Base-by-base conservation (phyloP, 2,113 vertebrate genomes). In the Balaeniceps rex region DNA sequence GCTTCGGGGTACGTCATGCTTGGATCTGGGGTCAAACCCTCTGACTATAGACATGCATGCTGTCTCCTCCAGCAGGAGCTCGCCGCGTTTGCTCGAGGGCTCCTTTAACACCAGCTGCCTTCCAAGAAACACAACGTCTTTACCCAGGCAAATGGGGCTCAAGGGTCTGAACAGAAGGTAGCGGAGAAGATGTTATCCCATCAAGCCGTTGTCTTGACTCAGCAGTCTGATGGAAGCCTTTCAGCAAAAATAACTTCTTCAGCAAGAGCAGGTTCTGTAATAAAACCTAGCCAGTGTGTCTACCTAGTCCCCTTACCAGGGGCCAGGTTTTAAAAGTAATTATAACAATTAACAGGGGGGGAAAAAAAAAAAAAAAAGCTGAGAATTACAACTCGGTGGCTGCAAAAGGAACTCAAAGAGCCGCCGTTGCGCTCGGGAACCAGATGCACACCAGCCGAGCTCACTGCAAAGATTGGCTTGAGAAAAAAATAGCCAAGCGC, bases 111-210 rank as follows among this genome's bases (percentile, higher is more conserved):
- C 5, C 1, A 95, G 81, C 66, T 83, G 91, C 84, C 65, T 96
- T 95, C 94, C 93, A 91, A 95, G 89, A 94, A 96, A 75, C 74
- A 78, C 87, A 34, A 36, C 4, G 2, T 85, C 88, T 92, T 83
- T 93, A 69, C 87, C 61, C 84, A 91, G 60, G 90, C 93, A 91
- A 97, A 96, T 93, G 78, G 70, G 93, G 89, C 95, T 96, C 95
- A 31, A 95, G 96, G 90, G 96, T 91, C 90, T 96, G 93, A 96
- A 95, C 95, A 97, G 96, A 96, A 96, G 95, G 95, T 44, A 93
- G 63, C 14, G 1, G 70, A 79, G 93, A 90, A 92, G 91, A 96
- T 85, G 89, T 93, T 78, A 96, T 70, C 71, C 87, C 91, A 96
- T 91, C 95, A 91, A 95, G 91, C 60, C 9, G 0, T 96, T 95